Conservation (phyloP, 2,113 vertebrate genomes). For the Plecturocebus donacophilus region DNA sequence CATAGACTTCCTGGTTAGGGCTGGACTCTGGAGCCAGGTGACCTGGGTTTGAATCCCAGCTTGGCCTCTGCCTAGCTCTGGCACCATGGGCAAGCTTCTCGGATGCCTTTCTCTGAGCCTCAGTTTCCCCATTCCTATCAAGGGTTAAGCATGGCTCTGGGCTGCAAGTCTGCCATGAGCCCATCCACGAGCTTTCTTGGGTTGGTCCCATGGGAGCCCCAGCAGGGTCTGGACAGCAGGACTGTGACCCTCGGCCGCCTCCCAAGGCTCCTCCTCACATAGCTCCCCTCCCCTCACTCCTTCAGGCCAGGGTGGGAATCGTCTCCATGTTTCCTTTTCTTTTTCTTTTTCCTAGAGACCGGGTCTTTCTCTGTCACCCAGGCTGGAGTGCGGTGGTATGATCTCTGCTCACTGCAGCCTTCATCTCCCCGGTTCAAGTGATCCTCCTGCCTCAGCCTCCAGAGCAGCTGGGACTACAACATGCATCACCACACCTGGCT, state of each 20-base stretch:
- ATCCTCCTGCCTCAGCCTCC: too few relatives aligned
- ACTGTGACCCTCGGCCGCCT: rapidly evolving
- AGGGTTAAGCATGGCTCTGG: neutral
- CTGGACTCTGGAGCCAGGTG: neutral
- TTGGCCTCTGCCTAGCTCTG: neutral
- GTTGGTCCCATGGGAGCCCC: neutral
- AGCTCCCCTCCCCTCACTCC: rapidly evolving
- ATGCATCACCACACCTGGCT: too few relatives aligned
- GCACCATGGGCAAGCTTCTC: neutral
- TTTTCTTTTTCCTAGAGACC: too few relatives aligned
- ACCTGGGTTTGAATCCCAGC: rapidly evolving
- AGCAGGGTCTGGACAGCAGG: neutral
- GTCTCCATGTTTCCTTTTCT: too few relatives aligned
- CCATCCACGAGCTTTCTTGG: rapidly evolving
- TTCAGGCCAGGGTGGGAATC: neutral
- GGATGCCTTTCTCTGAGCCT: neutral
- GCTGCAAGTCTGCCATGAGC: neutral
- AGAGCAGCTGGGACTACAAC: too few relatives aligned
- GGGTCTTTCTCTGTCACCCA: too few relatives aligned
- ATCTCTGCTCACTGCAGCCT: too few relatives aligned
- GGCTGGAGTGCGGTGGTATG: too few relatives aligned
- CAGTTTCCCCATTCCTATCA: neutral
- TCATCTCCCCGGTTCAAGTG: too few relatives aligned
- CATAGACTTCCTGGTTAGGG: rapidly evolving
- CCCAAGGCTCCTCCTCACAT: neutral